Percentiles rank a stretch among this genome's conserved stretches.
Evolutionary conservation across 2,888 invertebrate genomes (phyloP).

Genomic region (Agrilus mali): DNA sequence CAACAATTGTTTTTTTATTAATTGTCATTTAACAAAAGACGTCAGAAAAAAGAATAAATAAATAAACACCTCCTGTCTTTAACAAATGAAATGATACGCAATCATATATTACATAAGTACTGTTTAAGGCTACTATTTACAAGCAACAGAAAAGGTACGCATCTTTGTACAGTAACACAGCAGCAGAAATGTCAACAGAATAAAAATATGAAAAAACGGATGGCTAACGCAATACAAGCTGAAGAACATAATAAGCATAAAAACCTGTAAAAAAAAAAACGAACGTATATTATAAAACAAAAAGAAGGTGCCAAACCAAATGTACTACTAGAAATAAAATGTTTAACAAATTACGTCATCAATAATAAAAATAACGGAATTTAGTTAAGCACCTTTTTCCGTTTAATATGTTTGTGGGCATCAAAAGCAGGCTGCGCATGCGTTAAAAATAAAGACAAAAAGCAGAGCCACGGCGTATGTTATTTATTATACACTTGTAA

Average conservation of each 20-base stretch:
- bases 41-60: no score
- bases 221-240: conserved; percentile 26
- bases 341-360: no score
- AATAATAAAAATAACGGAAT: no score
- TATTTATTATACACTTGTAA: not conserved
- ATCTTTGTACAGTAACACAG: conserved; percentile 2
- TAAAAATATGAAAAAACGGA: conserved; percentile 22
- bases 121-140: not conserved
- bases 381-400: no score
- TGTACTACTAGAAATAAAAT: no score
- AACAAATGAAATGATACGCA: not conserved
- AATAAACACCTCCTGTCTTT: no score
- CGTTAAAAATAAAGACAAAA: not conserved
- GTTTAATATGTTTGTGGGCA: not conserved
- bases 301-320: not conserved
- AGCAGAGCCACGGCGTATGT: not conserved
- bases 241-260: conserved; percentile 19
- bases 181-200: conserved; percentile 19
- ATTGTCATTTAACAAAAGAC: no score
- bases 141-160: conserved; percentile 6
- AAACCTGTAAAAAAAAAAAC: conserved; percentile 17
- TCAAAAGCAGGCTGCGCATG: not conserved
- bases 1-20: no score
- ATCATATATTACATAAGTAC: no score
- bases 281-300: conserved; percentile 6